These are phyloP conservation scores for Gymnoscelis rufifasciata DNA, from an alignment of 2,888 invertebrate species.

Conservation along the genomic window DNA sequence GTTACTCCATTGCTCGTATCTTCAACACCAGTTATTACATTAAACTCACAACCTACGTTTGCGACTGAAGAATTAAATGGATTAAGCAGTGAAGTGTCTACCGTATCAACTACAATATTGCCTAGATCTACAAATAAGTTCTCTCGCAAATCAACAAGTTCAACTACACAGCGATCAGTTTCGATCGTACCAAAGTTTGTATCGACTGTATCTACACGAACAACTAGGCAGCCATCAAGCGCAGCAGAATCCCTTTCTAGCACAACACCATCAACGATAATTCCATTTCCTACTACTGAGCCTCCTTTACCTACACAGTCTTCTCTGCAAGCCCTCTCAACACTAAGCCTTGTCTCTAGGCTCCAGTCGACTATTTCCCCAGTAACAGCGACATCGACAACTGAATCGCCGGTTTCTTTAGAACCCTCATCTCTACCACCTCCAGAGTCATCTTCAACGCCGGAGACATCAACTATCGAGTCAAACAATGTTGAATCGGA, in stretches of 20 bases:
- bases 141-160: constrained; percentile 4
- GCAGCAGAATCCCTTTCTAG: constrained; percentile 3
- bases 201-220: constrained; percentile 9
- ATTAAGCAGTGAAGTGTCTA: constrained; percentile 6
- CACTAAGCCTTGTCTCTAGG: constrained; percentile 2
- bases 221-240: constrained; percentile 4
- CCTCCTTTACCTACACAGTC: constrained; percentile 1
- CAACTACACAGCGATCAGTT: constrained; percentile 1
- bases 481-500: too few species aligned
- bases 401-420: too few species aligned
- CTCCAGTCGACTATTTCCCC: constrained; percentile 3
- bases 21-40: background rate
- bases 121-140: constrained; percentile 5
- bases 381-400: background rate
- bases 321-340: constrained; percentile 6
- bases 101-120: constrained; percentile 3
- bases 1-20: background rate
- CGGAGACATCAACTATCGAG: too few species aligned
- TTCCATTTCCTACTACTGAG: constrained; percentile 8
- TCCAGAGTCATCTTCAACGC: too few species aligned
- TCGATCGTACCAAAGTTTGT: constrained; percentile 12
- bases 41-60: constrained; percentile 6
- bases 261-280: constrained; percentile 2
- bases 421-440: constrained; percentile 4
- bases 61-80: background rate